Conservation (phyloP, 30 jellyfish, hydroid and myxozoan genomes). For the Aurelia sp. region DNA sequence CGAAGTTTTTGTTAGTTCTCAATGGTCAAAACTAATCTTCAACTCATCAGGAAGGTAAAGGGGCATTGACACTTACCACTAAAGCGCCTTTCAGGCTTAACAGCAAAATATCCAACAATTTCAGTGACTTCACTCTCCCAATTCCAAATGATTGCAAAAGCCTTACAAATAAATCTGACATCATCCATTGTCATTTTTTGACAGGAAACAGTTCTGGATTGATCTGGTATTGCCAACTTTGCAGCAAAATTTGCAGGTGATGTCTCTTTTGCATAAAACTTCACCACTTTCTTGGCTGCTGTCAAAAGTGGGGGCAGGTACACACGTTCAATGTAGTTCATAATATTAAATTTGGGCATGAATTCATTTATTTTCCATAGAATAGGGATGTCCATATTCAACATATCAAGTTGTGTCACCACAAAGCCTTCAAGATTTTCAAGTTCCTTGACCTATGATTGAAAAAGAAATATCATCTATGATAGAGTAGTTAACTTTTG, state of each 20-base stretch:
- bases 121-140: conserved; percentile 67
- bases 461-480: neutral
- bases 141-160: conserved; percentile 58
- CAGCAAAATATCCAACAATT: conserved; percentile 24
- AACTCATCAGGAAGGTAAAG: too few relatives aligned
- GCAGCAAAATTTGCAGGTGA: neutral
- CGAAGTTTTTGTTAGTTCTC: too few relatives aligned
- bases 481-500: too few relatives aligned
- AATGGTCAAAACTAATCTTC: too few relatives aligned
- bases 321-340: conserved; percentile 17
- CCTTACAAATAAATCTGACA: conserved; percentile 33
- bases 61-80: conserved; percentile 6
- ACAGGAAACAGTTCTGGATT: neutral
- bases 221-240: neutral
- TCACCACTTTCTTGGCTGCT: neutral
- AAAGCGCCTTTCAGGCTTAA: conserved; percentile 39
- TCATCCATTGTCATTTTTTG: conserved; percentile 14
- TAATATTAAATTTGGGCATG: conserved; percentile 38
- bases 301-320: conserved; percentile 28
- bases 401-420: conserved; percentile 53
- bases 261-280: neutral
- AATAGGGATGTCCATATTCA: conserved; percentile 59
- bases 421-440: conserved; percentile 58
- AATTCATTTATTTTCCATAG: conserved; percentile 55
- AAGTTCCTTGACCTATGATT: conserved; percentile 18